Evolutionary conservation across 2,888 invertebrate species (phyloP).

Genomic region (Limnephilus auricula): DNA sequence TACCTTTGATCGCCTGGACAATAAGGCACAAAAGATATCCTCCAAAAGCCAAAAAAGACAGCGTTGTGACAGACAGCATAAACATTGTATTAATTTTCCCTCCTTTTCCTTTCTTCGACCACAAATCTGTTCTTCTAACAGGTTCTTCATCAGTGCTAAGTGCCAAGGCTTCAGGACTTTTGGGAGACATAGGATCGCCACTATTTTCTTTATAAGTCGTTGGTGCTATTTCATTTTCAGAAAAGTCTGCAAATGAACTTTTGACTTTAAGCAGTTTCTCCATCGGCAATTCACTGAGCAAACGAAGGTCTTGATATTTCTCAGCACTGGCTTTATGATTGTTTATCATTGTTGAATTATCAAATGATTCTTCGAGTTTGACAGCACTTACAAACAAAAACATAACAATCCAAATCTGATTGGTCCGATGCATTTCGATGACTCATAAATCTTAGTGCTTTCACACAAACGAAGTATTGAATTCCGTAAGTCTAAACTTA

Average conservation of each 20-base stretch:
- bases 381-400: neutral
- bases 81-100: constrained; percentile 86
- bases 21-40: constrained; percentile 89
- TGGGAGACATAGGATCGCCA: neutral
- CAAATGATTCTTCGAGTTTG: neutral
- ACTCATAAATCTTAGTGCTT: neutral
- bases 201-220: constrained; percentile 27
- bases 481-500: too few species aligned
- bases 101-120: constrained; percentile 74
- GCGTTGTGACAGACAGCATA: constrained; percentile 86
- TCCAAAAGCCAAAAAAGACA: constrained; percentile 90
- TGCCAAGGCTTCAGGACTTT: constrained; percentile 58
- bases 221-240: constrained; percentile 35
- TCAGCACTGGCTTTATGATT: neutral
- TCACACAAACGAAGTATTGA: too few species aligned
- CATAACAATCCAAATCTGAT: neutral
- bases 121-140: constrained; percentile 71
- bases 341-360: neutral
- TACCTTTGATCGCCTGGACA: constrained; percentile 85
- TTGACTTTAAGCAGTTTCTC: constrained; percentile 83
- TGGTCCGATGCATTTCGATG: neutral
- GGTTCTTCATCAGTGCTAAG: constrained; percentile 70
- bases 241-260: constrained; percentile 73
- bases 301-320: constrained; percentile 70
- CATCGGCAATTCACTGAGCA: constrained; percentile 83